Conservation (phyloP, 1,140 invertebrate genomes). For the Philopotamus ludificatus region DNA sequence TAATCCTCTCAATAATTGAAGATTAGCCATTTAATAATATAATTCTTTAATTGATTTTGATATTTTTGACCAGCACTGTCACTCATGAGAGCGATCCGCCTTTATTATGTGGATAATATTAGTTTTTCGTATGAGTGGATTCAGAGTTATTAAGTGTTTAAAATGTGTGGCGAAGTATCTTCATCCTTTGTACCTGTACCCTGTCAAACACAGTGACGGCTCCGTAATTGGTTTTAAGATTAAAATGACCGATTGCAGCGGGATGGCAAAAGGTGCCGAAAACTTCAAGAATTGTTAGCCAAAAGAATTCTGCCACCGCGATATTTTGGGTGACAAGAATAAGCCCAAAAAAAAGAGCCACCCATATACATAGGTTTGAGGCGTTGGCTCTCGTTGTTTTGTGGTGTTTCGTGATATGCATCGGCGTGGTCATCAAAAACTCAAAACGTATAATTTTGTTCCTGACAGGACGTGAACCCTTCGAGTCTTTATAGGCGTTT, state of each 20-base stretch:
- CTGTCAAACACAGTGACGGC: constrained; percentile 24
- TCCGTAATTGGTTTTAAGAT: constrained; percentile 33
- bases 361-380: too few relatives aligned
- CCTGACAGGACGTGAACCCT: constrained; percentile 34
- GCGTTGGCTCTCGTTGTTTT: background rate
- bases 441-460: constrained; percentile 27
- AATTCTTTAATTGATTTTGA: too few relatives aligned
- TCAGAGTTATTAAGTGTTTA: constrained; percentile 14
- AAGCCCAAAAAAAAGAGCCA: too few relatives aligned
- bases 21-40: too few relatives aligned
- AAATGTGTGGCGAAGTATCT: constrained; percentile 28
- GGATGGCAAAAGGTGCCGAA: constrained; percentile 25
- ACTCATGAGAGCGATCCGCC: too few relatives aligned
- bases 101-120: background rate
- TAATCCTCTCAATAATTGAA: too few relatives aligned
- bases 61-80: too few relatives aligned
- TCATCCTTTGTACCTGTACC: constrained; percentile 24
- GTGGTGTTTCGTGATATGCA: constrained; percentile 15
- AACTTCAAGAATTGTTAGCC: constrained; percentile 9
- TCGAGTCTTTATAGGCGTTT: constrained; percentile 29
- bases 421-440: constrained; percentile 20
- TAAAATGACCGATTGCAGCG: constrained; percentile 21
- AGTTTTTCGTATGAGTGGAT: constrained; percentile 8
- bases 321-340: too few relatives aligned
- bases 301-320: background rate